Conservation (phyloP, 1,140 invertebrate genomes). For the Halesus radiatus region DNA sequence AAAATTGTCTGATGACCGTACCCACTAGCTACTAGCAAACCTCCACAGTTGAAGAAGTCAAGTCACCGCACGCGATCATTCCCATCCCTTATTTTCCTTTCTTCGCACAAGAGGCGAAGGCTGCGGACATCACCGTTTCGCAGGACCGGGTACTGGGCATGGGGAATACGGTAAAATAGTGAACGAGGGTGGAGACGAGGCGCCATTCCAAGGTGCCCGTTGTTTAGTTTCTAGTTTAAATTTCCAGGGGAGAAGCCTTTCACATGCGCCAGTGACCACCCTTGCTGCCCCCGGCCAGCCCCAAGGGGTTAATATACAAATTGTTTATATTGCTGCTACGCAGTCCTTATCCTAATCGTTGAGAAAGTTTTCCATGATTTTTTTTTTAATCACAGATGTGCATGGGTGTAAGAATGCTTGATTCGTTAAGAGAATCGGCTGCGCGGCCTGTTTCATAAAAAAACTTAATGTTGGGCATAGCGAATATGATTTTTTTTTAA, state of each 20-base stretch:
- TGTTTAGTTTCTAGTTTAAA: constrained; percentile 7
- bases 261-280: not conserved
- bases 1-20: too few relatives aligned
- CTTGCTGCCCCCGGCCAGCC: not conserved
- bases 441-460: too few relatives aligned
- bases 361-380: too few relatives aligned
- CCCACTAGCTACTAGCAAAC: too few relatives aligned
- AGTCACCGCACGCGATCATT: not conserved
- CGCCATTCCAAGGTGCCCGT: constrained; percentile 30
- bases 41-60: constrained; percentile 6
- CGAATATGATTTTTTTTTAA: too few relatives aligned
- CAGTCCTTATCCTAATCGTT: too few relatives aligned
- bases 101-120: not conserved
- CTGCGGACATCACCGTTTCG: not conserved
- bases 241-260: not conserved
- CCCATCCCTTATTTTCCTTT: constrained; percentile 3
- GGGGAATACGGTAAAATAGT: too few relatives aligned
- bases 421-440: too few relatives aligned
- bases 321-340: too few relatives aligned
- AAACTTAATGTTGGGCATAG: too few relatives aligned
- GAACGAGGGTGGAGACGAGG: not conserved
- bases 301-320: not conserved
- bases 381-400: too few relatives aligned
- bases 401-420: too few relatives aligned
- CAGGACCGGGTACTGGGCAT: not conserved